Conservation (phyloP, 2,888 invertebrate genomes). For the Agriotes lineatus region DNA sequence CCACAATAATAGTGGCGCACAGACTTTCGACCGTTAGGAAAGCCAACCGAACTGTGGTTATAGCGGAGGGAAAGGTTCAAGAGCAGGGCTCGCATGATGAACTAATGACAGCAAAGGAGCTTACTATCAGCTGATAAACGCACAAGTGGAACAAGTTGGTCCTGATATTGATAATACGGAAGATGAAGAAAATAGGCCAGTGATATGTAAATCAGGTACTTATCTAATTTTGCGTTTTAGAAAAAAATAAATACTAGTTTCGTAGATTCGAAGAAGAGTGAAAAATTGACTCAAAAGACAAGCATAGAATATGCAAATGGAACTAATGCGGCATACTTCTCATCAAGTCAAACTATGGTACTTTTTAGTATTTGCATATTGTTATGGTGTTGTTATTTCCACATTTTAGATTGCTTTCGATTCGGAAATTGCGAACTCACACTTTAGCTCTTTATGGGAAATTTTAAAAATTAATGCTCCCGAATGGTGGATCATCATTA, state of each 20-base stretch:
- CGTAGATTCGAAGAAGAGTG: too few relatives aligned
- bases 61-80: constrained; percentile 76
- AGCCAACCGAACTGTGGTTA: constrained; percentile 80
- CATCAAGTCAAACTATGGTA: too few relatives aligned
- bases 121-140: constrained; percentile 78
- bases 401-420: constrained; percentile 19
- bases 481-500: constrained; percentile 75
- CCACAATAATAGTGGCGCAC: constrained; percentile 85
- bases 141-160: constrained; percentile 72
- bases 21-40: constrained; percentile 80
- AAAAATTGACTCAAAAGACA: too few relatives aligned
- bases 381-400: neutral
- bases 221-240: too few relatives aligned
- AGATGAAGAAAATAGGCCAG: too few relatives aligned
- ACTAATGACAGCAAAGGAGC: constrained; percentile 75
- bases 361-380: too few relatives aligned
- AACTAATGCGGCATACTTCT: too few relatives aligned
- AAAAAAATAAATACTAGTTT: too few relatives aligned
- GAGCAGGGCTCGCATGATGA: constrained; percentile 80
- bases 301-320: too few relatives aligned
- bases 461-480: constrained; percentile 74
- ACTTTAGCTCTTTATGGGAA: constrained; percentile 51
- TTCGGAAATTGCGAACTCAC: neutral
- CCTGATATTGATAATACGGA: constrained; percentile 22
- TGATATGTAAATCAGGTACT: too few relatives aligned